These are phyloP conservation scores for Hippocampus zosterae DNA, from an alignment of 2,113 vertebrate species.

Conservation along the genomic window DNA sequence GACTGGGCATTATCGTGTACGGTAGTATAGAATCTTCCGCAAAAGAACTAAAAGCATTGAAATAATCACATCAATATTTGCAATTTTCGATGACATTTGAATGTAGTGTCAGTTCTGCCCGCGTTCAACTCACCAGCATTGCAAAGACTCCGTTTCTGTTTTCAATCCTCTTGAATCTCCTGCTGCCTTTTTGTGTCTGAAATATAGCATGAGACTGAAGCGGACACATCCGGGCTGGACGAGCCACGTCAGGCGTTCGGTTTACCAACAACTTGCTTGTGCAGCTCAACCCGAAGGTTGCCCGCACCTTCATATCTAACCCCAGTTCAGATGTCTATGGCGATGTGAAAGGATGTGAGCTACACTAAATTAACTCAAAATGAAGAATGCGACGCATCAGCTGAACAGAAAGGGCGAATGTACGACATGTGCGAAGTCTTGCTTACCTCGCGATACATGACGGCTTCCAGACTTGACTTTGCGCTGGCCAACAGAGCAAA, in stretches of 20 bases:
- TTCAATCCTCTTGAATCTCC: conserved; percentile 84
- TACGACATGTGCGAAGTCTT: conserved; percentile 1
- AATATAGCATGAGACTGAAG: conserved; percentile 73
- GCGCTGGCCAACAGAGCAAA: conserved; percentile 56
- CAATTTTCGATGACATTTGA: background rate
- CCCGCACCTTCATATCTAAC: background rate
- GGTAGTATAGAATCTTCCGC: background rate
- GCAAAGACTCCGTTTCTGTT: conserved; percentile 84
- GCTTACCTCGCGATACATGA: conserved; percentile 81
- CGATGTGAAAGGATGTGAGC: conserved; percentile 28
- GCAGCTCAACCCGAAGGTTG: conserved; percentile 8
- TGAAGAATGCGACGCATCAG: conserved; percentile 10
- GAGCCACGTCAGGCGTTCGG: conserved; percentile 20
- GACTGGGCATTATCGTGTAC: background rate
- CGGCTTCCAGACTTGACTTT: conserved; percentile 79
- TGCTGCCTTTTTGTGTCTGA: conserved; percentile 84
- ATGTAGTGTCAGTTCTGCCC: conserved; percentile 11
- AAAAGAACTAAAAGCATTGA: background rate
- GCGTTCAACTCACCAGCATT: conserved; percentile 74
- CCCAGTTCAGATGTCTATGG: conserved; percentile 3
- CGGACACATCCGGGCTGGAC: conserved; percentile 42
- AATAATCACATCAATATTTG: background rate
- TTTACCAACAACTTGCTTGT: conserved; percentile 8
- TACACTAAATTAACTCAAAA: conserved; percentile 28
- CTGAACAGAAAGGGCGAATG: conserved; percentile 4